phyloP scores from a whole-genome alignment of 23 tunicate genomes.

The Ciona savignyi region DNA sequence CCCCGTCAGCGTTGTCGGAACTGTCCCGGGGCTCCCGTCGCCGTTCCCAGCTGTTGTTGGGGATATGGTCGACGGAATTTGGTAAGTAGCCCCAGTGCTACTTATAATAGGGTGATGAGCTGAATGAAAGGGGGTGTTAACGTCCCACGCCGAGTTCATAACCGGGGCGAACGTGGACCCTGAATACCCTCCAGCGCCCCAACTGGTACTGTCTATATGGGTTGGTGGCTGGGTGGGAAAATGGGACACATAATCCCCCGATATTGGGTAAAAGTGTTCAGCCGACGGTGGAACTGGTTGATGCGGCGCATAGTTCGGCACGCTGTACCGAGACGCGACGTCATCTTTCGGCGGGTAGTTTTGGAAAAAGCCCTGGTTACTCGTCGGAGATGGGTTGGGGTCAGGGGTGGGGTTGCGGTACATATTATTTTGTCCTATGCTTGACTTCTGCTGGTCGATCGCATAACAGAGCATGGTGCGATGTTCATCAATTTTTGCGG shows the following conservation, averaged over 20 bases:
- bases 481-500: not conserved
- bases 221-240: constrained; percentile 8
- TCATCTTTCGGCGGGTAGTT: constrained; percentile 23
- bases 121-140: not conserved
- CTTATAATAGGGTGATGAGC: constrained; percentile 5
- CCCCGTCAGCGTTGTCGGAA: constrained; percentile 15
- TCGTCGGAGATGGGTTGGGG: constrained; percentile 23
- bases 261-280: constrained; percentile 16
- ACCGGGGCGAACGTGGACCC: constrained; percentile 19
- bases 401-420: constrained; percentile 43
- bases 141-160: constrained; percentile 37
- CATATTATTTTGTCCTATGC: constrained; percentile 23
- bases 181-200: constrained; percentile 35
- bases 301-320: not conserved
- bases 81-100: not conserved
- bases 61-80: constrained; percentile 1
- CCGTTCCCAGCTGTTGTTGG: constrained; percentile 7
- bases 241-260: constrained; percentile 24
- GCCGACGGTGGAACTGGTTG: constrained; percentile 4
- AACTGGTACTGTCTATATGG: constrained; percentile 14
- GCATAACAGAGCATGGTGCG: constrained; percentile 62
- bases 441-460: constrained; percentile 25
- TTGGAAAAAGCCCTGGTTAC: constrained; percentile 29
- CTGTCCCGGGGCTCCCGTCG: constrained; percentile 22
- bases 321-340: not conserved